phyloP scores from a whole-genome alignment of 1,140 invertebrate genomes.

The Ditylenchus dipsaci region DNA sequence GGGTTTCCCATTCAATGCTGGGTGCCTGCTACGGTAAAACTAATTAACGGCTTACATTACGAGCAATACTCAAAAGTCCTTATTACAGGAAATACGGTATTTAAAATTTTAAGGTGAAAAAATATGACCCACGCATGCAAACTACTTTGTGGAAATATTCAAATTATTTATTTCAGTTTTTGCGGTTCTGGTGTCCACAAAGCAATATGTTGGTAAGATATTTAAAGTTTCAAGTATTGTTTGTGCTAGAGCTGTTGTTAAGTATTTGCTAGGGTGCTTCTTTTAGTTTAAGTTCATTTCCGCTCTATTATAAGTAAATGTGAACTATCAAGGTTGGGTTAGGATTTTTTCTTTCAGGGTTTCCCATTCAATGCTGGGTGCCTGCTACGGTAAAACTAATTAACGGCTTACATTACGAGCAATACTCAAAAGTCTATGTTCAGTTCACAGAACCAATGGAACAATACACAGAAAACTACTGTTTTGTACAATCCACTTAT shows the following conservation, averaged over 20 bases:
- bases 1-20: constrained; percentile 44
- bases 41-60: constrained; percentile 9
- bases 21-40: constrained; percentile 45
- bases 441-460: constrained; percentile 58
- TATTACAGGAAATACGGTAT: too few species aligned
- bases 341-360: constrained; percentile 15
- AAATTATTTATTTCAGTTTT: constrained; percentile 44
- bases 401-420: neutral
- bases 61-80: constrained; percentile 11
- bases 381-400: constrained; percentile 38
- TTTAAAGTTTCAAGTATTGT: neutral
- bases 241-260: too few species aligned
- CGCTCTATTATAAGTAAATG: too few species aligned
- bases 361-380: constrained; percentile 50
- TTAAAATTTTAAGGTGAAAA: too few species aligned
- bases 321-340: neutral
- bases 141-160: too few species aligned
- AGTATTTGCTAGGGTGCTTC: neutral
- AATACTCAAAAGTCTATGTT: constrained; percentile 11
- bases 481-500: constrained; percentile 85
- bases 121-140: neutral
- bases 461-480: constrained; percentile 58
- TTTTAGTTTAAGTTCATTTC: neutral
- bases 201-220: constrained; percentile 55
- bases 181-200: constrained; percentile 56